Evolutionary conservation across 1,140 invertebrate genomes (phyloP).

Genomic region (Drosophila kikkawai): DNA sequence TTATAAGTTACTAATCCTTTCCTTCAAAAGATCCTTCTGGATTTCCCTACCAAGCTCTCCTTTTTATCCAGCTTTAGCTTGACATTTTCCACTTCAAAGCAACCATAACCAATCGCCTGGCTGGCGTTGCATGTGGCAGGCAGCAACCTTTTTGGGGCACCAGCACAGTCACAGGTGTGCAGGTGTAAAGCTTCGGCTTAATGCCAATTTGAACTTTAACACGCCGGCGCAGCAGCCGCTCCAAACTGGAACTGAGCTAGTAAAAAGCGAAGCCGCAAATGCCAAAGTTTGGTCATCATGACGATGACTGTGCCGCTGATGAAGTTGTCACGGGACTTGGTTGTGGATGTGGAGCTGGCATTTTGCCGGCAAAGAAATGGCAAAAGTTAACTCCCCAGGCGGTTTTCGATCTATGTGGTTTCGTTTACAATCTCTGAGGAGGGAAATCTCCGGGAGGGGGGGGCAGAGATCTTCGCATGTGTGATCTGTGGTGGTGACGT

Average conservation of each 20-base stretch:
- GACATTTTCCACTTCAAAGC: not conserved
- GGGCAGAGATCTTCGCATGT: not conserved
- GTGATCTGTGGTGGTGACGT: slow-evolving; percentile 22
- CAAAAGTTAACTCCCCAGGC: slow-evolving; percentile 68
- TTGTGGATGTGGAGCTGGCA: slow-evolving; percentile 39
- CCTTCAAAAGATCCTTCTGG: not conserved
- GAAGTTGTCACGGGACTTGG: slow-evolving; percentile 44
- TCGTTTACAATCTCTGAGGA: not conserved
- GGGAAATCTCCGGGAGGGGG: slow-evolving; percentile 3
- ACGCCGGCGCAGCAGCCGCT: slow-evolving; percentile 24
- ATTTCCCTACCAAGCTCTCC: not conserved
- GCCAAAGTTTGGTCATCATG: slow-evolving; percentile 60
- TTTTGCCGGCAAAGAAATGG: slow-evolving; percentile 80
- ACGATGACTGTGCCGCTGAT: slow-evolving; percentile 24
- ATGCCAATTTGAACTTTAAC: slow-evolving; percentile 78
- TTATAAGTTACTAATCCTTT: no score
- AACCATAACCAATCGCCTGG: not conserved
- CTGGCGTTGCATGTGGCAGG: slow-evolving; percentile 11
- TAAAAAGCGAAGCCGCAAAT: slow-evolving; percentile 53
- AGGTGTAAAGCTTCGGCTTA: slow-evolving; percentile 42
- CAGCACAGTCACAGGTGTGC: slow-evolving; percentile 20
- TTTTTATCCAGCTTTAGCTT: not conserved
- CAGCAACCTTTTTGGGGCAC: slow-evolving; percentile 33
- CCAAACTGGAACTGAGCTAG: slow-evolving; percentile 42
- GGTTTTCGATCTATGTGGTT: slow-evolving; percentile 4